Percentiles rank a stretch among this genome's conserved stretches.
phyloP scores from a whole-genome alignment of 2,113 vertebrate species.

The Conger conger region DNA sequence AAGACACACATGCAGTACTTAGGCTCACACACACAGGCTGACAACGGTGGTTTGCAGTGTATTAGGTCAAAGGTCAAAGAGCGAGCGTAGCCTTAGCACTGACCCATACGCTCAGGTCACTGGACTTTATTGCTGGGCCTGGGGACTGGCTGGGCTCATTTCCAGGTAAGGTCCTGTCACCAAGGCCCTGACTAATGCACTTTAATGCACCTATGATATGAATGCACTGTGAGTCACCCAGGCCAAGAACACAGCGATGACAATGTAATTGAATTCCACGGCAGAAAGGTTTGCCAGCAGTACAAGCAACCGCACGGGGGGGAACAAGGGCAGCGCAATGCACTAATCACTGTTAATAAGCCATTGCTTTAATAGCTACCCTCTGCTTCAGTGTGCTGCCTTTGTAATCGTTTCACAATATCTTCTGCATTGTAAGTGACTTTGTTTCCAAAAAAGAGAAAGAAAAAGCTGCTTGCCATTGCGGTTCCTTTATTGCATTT shows the following conservation, averaged over 20 bases:
- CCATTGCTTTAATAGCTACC: not conserved
- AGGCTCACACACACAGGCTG: not conserved
- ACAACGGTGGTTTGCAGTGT: not conserved
- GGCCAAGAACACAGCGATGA: not conserved
- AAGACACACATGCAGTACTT: not conserved
- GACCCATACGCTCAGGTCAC: not conserved
- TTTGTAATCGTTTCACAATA: not conserved
- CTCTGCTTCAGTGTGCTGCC: not conserved
- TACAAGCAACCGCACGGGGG: not conserved
- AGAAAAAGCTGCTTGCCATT: too few relatives aligned
- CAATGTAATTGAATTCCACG: not conserved
- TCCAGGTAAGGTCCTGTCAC: not conserved
- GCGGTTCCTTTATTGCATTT: not conserved
- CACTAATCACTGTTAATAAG: not conserved
- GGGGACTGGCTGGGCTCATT: not conserved
- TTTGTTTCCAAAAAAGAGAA: not conserved
- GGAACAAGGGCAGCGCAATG: not conserved
- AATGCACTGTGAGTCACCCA: not conserved
- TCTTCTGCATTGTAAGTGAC: not conserved
- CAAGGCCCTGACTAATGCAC: not conserved
- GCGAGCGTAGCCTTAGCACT: not conserved
- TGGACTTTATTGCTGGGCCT: not conserved
- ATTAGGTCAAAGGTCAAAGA: not conserved
- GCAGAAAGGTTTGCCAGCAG: not conserved
- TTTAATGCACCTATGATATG: not conserved